A percentile compares a stretch with the other conserved stretches of the same genome.
Evolutionary conservation across 2,113 vertebrate genomes (phyloP).

Genomic region (Catagonus wagneri): DNA sequence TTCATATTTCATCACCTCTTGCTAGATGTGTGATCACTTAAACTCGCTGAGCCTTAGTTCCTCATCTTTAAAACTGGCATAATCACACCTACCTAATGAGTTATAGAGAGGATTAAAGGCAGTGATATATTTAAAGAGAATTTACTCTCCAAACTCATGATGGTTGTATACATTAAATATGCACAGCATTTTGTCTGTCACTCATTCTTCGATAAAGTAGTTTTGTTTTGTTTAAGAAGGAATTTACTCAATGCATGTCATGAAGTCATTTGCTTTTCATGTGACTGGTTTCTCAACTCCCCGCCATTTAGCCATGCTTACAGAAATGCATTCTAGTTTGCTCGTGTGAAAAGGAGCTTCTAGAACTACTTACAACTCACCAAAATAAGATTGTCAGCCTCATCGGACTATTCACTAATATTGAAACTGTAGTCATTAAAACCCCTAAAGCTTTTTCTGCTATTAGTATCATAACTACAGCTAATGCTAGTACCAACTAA

Average conservation of each 20-base stretch:
- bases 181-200: background rate
- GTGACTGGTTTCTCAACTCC: background rate
- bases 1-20: background rate
- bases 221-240: background rate
- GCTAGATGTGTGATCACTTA: background rate
- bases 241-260: background rate
- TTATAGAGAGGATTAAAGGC: background rate
- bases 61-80: background rate
- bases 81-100: background rate
- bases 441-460: background rate
- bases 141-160: conserved; percentile 7
- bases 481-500: background rate
- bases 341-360: background rate
- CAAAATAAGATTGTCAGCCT: background rate
- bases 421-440: background rate
- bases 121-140: background rate
- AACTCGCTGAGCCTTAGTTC: background rate
- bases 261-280: background rate
- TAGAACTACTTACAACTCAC: background rate
- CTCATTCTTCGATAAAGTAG: background rate
- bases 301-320: background rate
- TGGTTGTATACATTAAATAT: background rate
- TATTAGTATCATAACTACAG: background rate
- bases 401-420: background rate
- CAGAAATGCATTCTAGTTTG: background rate